Evolutionary conservation across 2,797 vertebrate species (phyloP).

Genomic region (Micrastur ruficollis): DNA sequence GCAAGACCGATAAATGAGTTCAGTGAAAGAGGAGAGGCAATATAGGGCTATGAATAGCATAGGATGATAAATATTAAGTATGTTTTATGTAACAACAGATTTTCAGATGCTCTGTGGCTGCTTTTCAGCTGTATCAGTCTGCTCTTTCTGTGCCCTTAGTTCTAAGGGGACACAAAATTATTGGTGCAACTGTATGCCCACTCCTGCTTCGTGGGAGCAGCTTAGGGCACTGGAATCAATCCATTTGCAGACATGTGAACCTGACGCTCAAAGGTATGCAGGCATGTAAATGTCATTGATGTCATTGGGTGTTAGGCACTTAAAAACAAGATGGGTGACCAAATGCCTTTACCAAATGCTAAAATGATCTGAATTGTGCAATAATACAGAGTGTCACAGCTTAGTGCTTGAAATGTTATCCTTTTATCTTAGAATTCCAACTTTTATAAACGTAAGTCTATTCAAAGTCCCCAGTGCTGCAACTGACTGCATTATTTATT

Average conservation of each 20-base stretch:
- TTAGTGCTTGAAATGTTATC: neutral
- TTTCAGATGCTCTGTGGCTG: neutral
- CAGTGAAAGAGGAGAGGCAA: neutral
- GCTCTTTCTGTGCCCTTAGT: neutral
- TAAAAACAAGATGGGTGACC: neutral
- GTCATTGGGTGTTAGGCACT: neutral
- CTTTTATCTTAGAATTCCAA: slow-evolving; percentile 9
- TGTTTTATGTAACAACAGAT: neutral
- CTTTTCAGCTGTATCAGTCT: neutral
- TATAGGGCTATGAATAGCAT: neutral
- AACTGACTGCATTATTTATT: slow-evolving; percentile 66
- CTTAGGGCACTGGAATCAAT: neutral
- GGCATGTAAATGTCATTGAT: neutral
- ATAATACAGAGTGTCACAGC: neutral
- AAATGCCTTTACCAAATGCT: neutral
- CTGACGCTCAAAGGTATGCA: neutral
- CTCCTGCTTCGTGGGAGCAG: neutral
- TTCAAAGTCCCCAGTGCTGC: neutral
- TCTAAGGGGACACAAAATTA: neutral
- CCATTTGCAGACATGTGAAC: neutral
- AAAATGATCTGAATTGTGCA: neutral
- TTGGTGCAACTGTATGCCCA: neutral
- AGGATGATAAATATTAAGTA: neutral
- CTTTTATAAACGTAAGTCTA: slow-evolving; percentile 43
- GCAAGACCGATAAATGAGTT: neutral